Conservation (phyloP, 2,888 invertebrate species). For the Troides oblongomaculatus region DNA sequence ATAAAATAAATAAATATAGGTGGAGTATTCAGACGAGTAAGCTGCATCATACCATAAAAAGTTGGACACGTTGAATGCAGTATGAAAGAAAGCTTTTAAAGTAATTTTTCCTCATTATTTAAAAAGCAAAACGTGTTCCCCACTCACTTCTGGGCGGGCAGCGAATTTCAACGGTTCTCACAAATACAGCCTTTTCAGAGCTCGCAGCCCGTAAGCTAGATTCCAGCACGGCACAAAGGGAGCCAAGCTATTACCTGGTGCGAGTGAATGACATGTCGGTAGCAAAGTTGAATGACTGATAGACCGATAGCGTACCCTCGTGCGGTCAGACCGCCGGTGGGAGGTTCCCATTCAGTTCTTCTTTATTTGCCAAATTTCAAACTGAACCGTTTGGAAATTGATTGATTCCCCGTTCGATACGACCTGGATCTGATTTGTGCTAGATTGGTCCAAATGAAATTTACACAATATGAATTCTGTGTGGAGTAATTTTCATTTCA, state of each 20-base stretch:
- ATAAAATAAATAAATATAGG: background rate
- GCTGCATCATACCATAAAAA: background rate
- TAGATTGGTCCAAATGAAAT: constrained; percentile 1
- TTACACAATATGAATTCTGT: background rate
- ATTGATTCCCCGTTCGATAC: constrained; percentile 1
- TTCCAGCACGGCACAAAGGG: constrained; percentile 28
- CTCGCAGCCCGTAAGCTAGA: constrained; percentile 28
- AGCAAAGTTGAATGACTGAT: constrained; percentile 36
- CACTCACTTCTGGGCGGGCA: constrained; percentile 14
- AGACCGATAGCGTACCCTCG: constrained; percentile 28
- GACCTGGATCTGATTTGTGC: constrained; percentile 4
- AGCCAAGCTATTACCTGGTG: constrained; percentile 32
- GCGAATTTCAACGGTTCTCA: constrained; percentile 14
- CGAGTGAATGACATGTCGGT: constrained; percentile 35
- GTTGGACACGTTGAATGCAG: constrained; percentile 12
- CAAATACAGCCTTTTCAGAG: constrained; percentile 27
- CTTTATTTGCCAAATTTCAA: constrained; percentile 1
- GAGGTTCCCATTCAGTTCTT: background rate
- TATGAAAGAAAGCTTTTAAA: constrained; percentile 16
- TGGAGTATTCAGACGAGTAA: background rate
- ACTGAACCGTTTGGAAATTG: constrained; percentile 5
- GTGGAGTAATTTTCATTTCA: background rate
- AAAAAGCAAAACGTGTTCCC: constrained; percentile 18
- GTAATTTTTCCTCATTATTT: constrained; percentile 20
- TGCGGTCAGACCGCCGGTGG: constrained; percentile 28